A percentile compares a stretch with the other conserved stretches of the same genome.
phyloP scores from a whole-genome alignment of 2,797 vertebrate species.

The Tenualosa thibaudeaui region DNA sequence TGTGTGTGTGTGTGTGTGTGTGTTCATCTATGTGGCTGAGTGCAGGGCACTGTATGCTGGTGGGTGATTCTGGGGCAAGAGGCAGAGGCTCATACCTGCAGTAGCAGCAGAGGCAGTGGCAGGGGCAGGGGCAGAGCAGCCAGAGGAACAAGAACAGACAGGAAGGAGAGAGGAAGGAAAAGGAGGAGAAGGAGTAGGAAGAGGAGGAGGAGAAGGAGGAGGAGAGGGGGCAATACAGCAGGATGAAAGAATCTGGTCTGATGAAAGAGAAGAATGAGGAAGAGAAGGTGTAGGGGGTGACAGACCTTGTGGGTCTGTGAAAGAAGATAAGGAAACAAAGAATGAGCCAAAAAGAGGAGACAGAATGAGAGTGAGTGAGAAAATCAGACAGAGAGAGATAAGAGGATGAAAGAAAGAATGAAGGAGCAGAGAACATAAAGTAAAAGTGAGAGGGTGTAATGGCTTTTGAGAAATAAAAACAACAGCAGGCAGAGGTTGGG shows the following conservation, averaged over 20 bases:
- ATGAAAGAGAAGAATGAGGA: neutral
- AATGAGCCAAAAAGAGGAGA: neutral
- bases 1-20: neutral
- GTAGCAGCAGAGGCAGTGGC: neutral
- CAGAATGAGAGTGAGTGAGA: neutral
- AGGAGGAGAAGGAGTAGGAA: neutral
- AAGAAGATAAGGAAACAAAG: neutral
- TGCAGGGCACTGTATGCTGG: neutral
- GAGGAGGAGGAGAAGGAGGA: neutral
- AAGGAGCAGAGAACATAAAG: neutral
- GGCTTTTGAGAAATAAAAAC: neutral
- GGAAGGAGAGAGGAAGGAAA: neutral
- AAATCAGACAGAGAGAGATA: neutral
- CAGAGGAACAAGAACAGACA: neutral
- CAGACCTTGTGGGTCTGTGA: conserved; percentile 11
- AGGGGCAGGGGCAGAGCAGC: neutral
- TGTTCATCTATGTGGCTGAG: neutral
- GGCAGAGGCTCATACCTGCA: conserved; percentile 20
- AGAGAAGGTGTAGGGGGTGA: neutral
- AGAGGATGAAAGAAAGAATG: neutral
- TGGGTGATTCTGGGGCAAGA: neutral
- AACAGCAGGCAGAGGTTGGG: neutral
- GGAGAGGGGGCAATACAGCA: neutral
- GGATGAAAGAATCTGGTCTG: neutral
- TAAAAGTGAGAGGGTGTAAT: neutral